A percentile compares a stretch with the other conserved stretches of the same genome.
phyloP scores from a whole-genome alignment of 2,797 vertebrate genomes.

The Anabacerthia variegaticeps region DNA sequence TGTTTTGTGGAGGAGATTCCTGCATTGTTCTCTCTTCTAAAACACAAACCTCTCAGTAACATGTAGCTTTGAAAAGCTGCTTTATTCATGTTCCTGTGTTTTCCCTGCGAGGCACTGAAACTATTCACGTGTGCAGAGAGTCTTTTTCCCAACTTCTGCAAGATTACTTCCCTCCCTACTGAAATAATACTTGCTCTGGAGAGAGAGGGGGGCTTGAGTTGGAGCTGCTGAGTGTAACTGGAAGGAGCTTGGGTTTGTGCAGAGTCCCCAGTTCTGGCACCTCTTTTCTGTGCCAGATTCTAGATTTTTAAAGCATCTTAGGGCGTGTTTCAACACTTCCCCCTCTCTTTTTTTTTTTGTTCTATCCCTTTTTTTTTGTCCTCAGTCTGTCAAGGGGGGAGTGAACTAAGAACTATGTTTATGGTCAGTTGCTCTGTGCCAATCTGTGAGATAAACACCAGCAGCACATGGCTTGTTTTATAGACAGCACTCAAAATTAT shows the following conservation, averaged over 20 bases:
- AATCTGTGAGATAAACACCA: conserved; percentile 31
- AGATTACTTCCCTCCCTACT: neutral
- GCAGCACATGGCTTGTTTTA: neutral
- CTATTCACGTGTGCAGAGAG: neutral
- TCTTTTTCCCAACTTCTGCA: neutral
- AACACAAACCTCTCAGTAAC: neutral
- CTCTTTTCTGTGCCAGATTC: neutral
- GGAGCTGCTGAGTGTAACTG: neutral
- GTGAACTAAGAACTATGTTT: neutral
- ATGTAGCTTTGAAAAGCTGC: neutral
- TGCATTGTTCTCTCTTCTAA: neutral
- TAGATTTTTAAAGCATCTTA: neutral
- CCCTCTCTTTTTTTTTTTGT: accelerated
- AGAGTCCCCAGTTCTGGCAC: neutral
- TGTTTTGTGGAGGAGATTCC: neutral
- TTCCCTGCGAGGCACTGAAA: neutral
- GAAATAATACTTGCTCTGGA: neutral
- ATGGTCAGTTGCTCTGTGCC: neutral
- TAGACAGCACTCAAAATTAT: neutral
- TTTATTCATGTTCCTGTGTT: neutral
- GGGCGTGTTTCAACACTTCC: neutral
- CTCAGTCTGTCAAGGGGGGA: neutral
- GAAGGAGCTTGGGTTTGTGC: neutral
- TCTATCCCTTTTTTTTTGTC: neutral
- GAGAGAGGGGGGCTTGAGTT: neutral